A percentile compares a stretch with the other conserved stretches of the same genome.
Conservation (phyloP, 2,797 vertebrate genomes). For the Pseudochromis fuscus region DNA sequence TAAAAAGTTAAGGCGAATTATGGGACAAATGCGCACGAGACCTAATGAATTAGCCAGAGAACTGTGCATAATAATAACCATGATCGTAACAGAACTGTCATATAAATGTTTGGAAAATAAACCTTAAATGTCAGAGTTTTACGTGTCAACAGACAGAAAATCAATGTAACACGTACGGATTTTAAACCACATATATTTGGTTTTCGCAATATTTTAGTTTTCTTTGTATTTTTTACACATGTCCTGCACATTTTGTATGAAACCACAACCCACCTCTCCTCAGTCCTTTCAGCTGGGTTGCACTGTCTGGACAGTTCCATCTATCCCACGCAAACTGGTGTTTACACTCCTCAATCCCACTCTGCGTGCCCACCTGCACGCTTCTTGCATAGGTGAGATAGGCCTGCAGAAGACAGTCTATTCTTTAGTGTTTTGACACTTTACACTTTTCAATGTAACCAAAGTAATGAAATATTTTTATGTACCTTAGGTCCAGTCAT, state of each 20-base stretch:
- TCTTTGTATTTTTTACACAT: not conserved
- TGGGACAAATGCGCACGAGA: not conserved
- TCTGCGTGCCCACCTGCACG: constrained; percentile 91
- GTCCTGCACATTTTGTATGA: not conserved
- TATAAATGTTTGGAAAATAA: no score
- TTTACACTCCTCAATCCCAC: constrained; percentile 92
- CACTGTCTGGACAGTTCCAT: constrained; percentile 95
- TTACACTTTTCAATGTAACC: not conserved
- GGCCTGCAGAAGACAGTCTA: constrained; percentile 79
- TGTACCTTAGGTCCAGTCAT: constrained; percentile 97
- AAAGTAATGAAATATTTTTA: not conserved
- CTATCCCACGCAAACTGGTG: constrained; percentile 94
- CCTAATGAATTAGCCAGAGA: no score
- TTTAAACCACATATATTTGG: no score
- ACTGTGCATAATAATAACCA: no score
- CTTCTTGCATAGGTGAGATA: constrained; percentile 90
- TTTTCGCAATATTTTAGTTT: no score
- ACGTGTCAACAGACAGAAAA: no score
- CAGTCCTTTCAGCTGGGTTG: constrained; percentile 90
- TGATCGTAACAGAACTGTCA: no score
- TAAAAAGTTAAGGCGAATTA: not conserved
- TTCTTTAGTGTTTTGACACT: not conserved
- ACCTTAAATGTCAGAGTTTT: no score
- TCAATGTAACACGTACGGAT: no score
- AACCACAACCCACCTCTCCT: constrained; percentile 85